Evolutionary conservation across 1,140 invertebrate genomes (phyloP).

Genomic region (Drosophila ogumai): DNA sequence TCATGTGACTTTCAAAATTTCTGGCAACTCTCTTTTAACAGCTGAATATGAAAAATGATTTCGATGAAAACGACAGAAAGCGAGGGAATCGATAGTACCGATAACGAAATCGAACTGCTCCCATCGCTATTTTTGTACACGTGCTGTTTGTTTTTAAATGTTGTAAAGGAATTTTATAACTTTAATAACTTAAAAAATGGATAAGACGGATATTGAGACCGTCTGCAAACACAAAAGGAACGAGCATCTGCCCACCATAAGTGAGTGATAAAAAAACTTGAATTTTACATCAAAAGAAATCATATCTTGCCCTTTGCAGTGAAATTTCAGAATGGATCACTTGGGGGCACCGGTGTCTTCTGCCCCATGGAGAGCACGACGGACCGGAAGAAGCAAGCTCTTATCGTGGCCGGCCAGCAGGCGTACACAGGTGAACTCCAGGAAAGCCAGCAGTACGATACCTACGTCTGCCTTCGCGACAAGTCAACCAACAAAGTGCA

Average conservation of each 20-base stretch:
- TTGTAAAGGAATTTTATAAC: background rate
- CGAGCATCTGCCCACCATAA: conserved; percentile 40
- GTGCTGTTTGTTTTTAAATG: conserved; percentile 30
- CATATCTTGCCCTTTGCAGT: conserved; percentile 33
- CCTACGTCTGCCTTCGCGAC: conserved; percentile 68
- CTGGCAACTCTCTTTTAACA: background rate
- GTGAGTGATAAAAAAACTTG: conserved; percentile 34
- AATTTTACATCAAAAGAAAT: background rate
- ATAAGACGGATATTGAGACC: conserved; percentile 56
- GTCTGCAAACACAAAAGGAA: conserved; percentile 40
- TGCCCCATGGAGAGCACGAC: conserved; percentile 20
- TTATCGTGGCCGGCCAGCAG: conserved; percentile 56
- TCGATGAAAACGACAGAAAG: background rate
- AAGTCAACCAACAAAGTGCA: conserved; percentile 68
- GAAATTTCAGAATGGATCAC: conserved; percentile 75
- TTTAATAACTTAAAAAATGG: conserved; percentile 42
- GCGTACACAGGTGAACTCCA: conserved; percentile 54
- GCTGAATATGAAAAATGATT: background rate
- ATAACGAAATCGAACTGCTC: background rate
- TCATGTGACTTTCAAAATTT: background rate
- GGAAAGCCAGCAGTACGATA: conserved; percentile 55
- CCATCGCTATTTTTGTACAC: conserved; percentile 16
- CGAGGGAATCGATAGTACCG: background rate
- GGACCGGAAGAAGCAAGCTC: conserved; percentile 37
- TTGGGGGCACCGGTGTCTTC: conserved; percentile 49